Evolutionary conservation across 2,888 invertebrate species (phyloP).

Genomic region (Carcina quercana): DNA sequence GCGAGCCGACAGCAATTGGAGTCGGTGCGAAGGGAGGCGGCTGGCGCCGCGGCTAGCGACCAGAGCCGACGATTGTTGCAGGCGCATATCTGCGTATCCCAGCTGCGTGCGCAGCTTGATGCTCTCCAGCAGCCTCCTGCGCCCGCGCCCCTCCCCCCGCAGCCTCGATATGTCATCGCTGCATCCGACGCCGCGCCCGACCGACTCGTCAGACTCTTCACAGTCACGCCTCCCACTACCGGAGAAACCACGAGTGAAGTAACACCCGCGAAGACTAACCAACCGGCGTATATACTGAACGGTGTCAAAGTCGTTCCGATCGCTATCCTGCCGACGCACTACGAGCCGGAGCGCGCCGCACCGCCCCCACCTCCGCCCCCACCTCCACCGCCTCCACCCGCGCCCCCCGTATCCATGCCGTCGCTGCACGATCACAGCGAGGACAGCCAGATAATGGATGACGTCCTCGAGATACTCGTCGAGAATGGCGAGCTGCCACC

Average conservation of each 20-base stretch:
- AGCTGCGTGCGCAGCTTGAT: conserved; percentile 77
- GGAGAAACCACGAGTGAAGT: conserved; percentile 23
- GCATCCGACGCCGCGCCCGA: conserved; percentile 39
- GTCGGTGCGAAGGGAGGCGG: conserved; percentile 76
- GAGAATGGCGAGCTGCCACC: conserved; percentile 94
- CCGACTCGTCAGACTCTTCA: conserved; percentile 46
- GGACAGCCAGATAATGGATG: conserved; percentile 88
- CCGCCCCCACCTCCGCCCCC: conserved; percentile 48
- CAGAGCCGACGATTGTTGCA: conserved; percentile 73
- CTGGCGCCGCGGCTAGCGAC: conserved; percentile 63
- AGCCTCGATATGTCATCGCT: conserved; percentile 46
- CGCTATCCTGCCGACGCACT: conserved; percentile 60
- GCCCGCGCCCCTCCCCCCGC: conserved; percentile 55
- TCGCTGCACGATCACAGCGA: conserved; percentile 42
- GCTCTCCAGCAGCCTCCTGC: conserved; percentile 68
- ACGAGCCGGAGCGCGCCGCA: conserved; percentile 47
- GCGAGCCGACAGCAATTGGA: conserved; percentile 85
- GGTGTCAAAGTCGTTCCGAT: conserved; percentile 72
- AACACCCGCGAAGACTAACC: conserved; percentile 32
- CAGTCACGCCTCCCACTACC: conserved; percentile 39
- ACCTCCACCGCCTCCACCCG: conserved; percentile 41
- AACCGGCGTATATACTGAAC: conserved; percentile 78
- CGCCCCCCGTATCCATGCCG: conserved; percentile 25
- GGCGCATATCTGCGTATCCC: conserved; percentile 72
- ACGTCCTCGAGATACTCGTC: conserved; percentile 94